Base-by-base conservation (phyloP, 1,140 invertebrate species). In the Parapsyche elsis region DNA sequence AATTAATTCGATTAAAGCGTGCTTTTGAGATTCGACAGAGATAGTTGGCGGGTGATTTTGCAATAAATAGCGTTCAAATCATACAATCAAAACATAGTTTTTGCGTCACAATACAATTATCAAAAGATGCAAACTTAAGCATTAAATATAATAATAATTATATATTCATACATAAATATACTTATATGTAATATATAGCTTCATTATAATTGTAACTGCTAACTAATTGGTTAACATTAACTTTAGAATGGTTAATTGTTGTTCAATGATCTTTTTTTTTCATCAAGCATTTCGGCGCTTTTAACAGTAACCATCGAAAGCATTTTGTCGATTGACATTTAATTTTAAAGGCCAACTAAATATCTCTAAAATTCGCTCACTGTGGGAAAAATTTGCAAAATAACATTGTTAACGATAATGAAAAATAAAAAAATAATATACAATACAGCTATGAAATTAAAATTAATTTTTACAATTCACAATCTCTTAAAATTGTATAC, bases 241-340 rank as follows among this genome's bases (percentile, higher is more conserved):
- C 71, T 76, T 76, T 76, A 76, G 74, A 76, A 76, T 76, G 24
- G 24, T 24, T 44, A 76, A 76, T 76, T 76, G 46, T 76, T 74
- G 38, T 59, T 76, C 12, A 76, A 61, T 30, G 57, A 61, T 61
- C n/a, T 61, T 61, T 53, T 61, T 61, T 53, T 53, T 21, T 75
- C 71, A 49, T 59, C 46, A 59, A 76, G 74, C 49, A 61, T 16
- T 76, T 76, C 44, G 24, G 45, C 46, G 19, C 45, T 76, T 59
- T 73, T 67, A 45, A 44, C 23, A 14, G 24, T 76, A 76, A 57
- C 74, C 38, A 59, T 76, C 74, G 44, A 76, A 76, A 61, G 49
- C 53, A 59, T 46, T 30, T 23, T 74, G 71, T 74, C 71, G 45
- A 74, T n/a, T 23, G 71, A 74, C 71, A 53, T 49, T 74, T 74